Evolutionary conservation across 1,140 invertebrate species (phyloP), one percentile per base, ranked within the genome.

Genomic region (Ostrea denselamellosa): DNA sequence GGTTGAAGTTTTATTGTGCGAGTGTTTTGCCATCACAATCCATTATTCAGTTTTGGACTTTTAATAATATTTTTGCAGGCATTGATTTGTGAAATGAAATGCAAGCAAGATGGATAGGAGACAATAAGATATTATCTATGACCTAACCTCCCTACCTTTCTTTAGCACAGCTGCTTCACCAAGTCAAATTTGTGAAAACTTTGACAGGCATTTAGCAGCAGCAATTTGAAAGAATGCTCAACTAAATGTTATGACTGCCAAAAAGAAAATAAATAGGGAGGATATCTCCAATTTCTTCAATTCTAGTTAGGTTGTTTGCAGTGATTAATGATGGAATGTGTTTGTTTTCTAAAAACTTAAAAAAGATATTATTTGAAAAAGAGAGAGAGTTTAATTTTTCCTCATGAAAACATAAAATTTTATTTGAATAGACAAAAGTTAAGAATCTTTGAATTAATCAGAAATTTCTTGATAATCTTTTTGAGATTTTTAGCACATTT

Each of bases 21-120:
- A 28, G 68, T 77, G 68, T 28, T 77, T 34, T 28, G 25, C 14
- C 12, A 9, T 77, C 68, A 25, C 28, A 34, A 77, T 77, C 68
- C 25, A 77, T 77, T 77, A 28, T 34, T 77, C 14, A 44, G 68
- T 34, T 77, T 14, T 77, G 68, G 68, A 28, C 68, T 9, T 44
- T 44, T 44, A 62, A 17, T 62, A n/a, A 14, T 34, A n/a, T 34
- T 77, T 77, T 77, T 77, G 68, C 25, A 77, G 68, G 68, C 68
- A 77, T 77, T 77, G 68, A 77, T 77, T 77, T 77, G 68, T 77
- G 68, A 77, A 77, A 77, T 77, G 68, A 77, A 77, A 77, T 77
- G 68, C 68, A 77, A 77, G 68, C 68, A 77, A 77, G 68, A 77
- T 77, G 68, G 28, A 77, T 77, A 77, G 68, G 68, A 77, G 25